A percentile compares a stretch with the other conserved stretches of the same genome.
These are phyloP conservation scores for Scophthalmus maximus DNA, from an alignment of 2,113 vertebrate species.

Conservation along the genomic window DNA sequence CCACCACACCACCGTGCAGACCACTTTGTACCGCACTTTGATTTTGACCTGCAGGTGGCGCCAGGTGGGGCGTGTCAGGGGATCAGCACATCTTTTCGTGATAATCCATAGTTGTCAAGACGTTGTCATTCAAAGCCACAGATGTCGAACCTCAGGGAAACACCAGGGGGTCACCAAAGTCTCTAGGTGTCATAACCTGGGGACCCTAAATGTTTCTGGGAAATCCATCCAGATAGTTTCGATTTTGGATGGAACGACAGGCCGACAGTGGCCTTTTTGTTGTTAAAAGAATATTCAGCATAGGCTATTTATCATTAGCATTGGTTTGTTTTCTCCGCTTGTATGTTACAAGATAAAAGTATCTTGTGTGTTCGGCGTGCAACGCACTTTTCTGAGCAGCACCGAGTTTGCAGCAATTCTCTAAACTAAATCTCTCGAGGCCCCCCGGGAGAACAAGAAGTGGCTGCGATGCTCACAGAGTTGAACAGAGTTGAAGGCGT, in stretches of 20 bases:
- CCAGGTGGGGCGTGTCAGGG: no score
- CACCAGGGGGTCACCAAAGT: background rate
- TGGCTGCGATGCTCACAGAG: conserved; percentile 15
- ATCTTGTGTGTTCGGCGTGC: background rate
- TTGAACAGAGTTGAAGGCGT: conserved; percentile 39
- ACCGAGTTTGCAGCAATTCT: conserved; percentile 7
- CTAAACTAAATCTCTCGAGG: conserved; percentile 32
- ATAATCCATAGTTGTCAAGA: background rate
- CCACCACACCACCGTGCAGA: no score
- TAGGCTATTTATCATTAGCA: background rate
- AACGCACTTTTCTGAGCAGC: conserved; percentile 1
- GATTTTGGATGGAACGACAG: background rate
- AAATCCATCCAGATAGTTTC: background rate
- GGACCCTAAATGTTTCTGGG: background rate
- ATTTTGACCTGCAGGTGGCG: no score
- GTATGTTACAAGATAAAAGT: no score
- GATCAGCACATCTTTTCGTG: no score
- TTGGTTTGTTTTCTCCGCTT: background rate
- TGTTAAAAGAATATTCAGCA: background rate
- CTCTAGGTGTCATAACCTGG: background rate
- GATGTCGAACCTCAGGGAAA: background rate
- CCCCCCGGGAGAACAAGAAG: conserved; percentile 13
- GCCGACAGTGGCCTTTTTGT: background rate
- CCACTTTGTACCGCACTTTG: no score
- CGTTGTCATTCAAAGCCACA: background rate